Evolutionary conservation across 2,888 invertebrate genomes (phyloP), one percentile per base, ranked within the genome.

Genomic region (Sarcophaga rosellei): DNA sequence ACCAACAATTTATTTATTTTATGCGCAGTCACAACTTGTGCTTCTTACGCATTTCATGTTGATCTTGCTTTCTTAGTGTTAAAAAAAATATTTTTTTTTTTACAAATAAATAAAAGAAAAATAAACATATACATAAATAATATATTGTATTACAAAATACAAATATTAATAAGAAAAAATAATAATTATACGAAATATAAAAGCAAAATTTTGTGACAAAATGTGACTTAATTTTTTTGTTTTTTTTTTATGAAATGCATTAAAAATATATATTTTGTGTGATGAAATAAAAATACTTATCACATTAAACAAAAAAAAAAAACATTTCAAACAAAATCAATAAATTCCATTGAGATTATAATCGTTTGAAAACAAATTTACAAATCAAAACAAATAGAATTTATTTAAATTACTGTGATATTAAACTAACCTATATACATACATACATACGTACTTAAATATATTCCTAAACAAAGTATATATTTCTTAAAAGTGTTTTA

Each of bases 1-100:
- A 59, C 79, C 74, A 87, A 81, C 81, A 84, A 78, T 84, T 88
- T 81, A 86, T 86, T 87, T 87, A 84, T 81, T 86, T 84, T 81
- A 81, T 86, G 86, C 81, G 84, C 86, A 89, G 89, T 89, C 89
- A 88, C 87, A 88, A 87, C 88, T 88, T 89, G 88, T 88, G 88
- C 88, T 88, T 89, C 88, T 88, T 88, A 87, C 84, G 83, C 88
- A 88, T 85, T 87, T 87, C 87, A 86, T 88, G 86, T 85, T 66
- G 82, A 81, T 78, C 57, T 68, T 80, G 82, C 77, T 80, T 77
- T 76, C 76, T 20, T 70, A 10, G 72, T 72, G 65, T 72, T 23
- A 47, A 15, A 70, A 66, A 61, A 45, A 76, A 47, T 3, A 2
- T 47, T 15, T 47, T 47, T 15, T 47, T 47, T 6, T 35, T 1